Percentiles rank a stretch among this genome's conserved stretches.
phyloP scores from a whole-genome alignment of 2,797 vertebrate species.

The Pangasius mekongensis region DNA sequence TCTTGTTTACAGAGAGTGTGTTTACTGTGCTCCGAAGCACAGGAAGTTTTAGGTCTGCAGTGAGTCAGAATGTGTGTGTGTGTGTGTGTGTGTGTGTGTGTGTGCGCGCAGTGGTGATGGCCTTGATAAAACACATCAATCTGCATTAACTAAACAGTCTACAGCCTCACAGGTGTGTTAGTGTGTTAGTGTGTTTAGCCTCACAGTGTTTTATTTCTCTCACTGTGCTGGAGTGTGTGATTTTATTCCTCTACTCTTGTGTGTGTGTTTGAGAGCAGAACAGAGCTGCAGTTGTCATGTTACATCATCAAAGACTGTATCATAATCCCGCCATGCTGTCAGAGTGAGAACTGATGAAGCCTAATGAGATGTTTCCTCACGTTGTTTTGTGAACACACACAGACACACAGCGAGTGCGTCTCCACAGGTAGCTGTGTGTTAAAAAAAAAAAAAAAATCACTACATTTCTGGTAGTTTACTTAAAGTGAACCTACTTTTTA shows the following conservation, averaged over 20 bases:
- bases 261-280: background rate
- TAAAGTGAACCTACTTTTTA: background rate
- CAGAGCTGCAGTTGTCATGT: background rate
- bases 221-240: background rate
- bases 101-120: background rate
- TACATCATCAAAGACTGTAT: background rate
- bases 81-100: conserved; percentile 12
- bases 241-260: background rate
- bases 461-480: background rate
- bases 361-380: background rate
- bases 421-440: no score
- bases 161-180: background rate
- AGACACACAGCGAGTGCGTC: background rate
- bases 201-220: background rate
- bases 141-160: background rate
- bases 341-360: background rate
- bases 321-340: background rate
- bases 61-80: background rate
- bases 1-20: conserved; percentile 33
- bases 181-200: background rate
- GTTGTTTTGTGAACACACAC: background rate
- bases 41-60: background rate
- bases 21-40: background rate
- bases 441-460: no score
- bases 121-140: background rate